Percentiles rank a stretch among this genome's conserved stretches.
Evolutionary conservation across 2,113 vertebrate species (phyloP).

Genomic region (Gopherus flavomarginatus): DNA sequence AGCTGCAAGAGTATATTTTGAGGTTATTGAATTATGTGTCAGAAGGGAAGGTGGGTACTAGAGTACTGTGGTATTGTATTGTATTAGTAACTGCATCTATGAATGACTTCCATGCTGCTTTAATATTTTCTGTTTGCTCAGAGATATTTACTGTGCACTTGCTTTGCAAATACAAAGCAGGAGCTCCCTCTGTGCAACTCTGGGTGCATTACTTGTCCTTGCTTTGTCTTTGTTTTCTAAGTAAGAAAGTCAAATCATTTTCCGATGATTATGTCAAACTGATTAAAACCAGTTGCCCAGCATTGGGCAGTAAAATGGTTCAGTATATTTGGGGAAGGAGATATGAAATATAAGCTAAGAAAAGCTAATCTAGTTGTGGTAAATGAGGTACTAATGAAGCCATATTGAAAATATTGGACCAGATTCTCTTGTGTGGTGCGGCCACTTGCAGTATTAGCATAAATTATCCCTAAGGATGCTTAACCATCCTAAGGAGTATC

Average conservation of each 20-base stretch:
- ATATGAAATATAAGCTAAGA: neutral
- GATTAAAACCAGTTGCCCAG: neutral
- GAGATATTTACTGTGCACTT: neutral
- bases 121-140: conserved; percentile 5
- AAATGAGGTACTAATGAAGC: neutral
- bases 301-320: neutral
- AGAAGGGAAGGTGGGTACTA: neutral
- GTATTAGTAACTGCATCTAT: neutral
- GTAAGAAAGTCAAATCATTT: conserved; percentile 4
- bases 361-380: neutral
- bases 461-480: neutral
- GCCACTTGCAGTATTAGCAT: neutral
- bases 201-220: conserved; percentile 4
- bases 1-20: neutral
- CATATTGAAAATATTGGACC: neutral
- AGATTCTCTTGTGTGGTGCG: neutral
- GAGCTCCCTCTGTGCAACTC: conserved; percentile 72
- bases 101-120: conserved; percentile 6
- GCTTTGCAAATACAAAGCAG: conserved; percentile 63
- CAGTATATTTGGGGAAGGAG: neutral
- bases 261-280: neutral
- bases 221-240: neutral
- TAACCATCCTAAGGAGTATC: neutral
- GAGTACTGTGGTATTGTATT: neutral
- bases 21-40: neutral